Base-by-base conservation (phyloP, 2,113 vertebrate species). In the Promerops cafer region DNA sequence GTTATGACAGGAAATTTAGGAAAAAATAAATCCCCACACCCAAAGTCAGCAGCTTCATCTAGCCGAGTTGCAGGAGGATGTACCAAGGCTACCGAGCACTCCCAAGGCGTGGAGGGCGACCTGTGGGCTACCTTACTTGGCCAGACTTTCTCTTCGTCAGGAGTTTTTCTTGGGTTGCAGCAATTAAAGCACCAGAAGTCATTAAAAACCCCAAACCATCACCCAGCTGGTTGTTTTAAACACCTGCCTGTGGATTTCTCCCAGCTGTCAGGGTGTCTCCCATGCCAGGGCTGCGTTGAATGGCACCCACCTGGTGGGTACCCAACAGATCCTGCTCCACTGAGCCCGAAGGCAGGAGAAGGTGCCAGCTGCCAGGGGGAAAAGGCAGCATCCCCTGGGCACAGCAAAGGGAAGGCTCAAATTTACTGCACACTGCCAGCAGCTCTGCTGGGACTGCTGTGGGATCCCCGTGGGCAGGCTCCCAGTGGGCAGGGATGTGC, bases 401-500 rank as follows among this genome's bases (percentile, higher is more conserved):
- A 40, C 11, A 5, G 71, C 10, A 1, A 24, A 57, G 66, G 31
- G 15, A 80, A 72, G 76, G 83, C 82, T 37, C 6, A 3, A 37
- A 52, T 5, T 33, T 39, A 35, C 39, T 22, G 17, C 39, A n/a
- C 6, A 0, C 76, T 65, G 87, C 87, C 27, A 6, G 70, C 3
- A 1, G 83, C 94, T 75, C 16, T 0, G 3, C 75, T 35, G 12
- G 76, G 68, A 79, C 89, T 77, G 92, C 89, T 96, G 95, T 96
- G 95, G 92, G 96, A 97, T 96, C 95, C 96, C 94, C 47, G 64
- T 95, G 92, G 92, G 93, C 93, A 90, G 88, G 91, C 85, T 94
- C 82, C 93, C 91, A 45, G 31, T 88, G 90, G 96, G 96, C 90
- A 91, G 96, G 95, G 95, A 96, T 93, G 95, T 4, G 19, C 90